phyloP scores from a whole-genome alignment of 2,113 vertebrate genomes.

The Herpetotheres cachinnans region DNA sequence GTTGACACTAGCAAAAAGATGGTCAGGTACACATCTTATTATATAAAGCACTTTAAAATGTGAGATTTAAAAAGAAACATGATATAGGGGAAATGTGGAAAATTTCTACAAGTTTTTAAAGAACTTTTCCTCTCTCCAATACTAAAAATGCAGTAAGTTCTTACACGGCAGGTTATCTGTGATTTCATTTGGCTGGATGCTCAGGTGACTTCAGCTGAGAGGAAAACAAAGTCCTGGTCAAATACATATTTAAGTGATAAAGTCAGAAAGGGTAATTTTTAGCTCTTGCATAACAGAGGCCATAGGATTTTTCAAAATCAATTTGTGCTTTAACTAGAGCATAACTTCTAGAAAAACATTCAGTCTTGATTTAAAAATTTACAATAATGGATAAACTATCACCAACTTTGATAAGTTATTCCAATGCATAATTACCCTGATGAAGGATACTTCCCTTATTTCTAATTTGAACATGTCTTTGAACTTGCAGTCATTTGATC shows the following conservation, averaged over 20 bases:
- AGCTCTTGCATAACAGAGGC: background rate
- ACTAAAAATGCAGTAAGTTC: background rate
- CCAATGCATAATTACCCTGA: background rate
- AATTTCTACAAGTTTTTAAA: background rate
- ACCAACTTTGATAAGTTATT: slow-evolving; percentile 16
- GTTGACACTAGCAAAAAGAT: background rate
- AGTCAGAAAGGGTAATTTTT: background rate
- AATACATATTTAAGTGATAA: background rate
- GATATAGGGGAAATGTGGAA: background rate
- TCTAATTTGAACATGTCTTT: slow-evolving; percentile 32
- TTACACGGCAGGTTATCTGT: background rate
- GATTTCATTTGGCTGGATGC: background rate
- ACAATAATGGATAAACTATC: background rate
- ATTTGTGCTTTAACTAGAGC: background rate
- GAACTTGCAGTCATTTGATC: slow-evolving; percentile 47
- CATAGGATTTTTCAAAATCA: background rate
- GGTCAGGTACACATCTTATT: background rate
- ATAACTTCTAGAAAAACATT: background rate
- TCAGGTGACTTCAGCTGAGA: background rate
- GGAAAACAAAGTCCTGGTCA: background rate
- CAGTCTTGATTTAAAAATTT: slow-evolving; percentile 26
- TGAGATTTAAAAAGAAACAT: background rate
- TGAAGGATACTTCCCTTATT: background rate
- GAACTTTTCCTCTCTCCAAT: background rate
- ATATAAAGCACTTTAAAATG: background rate